A percentile compares a stretch with the other conserved stretches of the same genome.
Conservation (phyloP, 2,888 invertebrate species). For the Mythimna albipuncta region DNA sequence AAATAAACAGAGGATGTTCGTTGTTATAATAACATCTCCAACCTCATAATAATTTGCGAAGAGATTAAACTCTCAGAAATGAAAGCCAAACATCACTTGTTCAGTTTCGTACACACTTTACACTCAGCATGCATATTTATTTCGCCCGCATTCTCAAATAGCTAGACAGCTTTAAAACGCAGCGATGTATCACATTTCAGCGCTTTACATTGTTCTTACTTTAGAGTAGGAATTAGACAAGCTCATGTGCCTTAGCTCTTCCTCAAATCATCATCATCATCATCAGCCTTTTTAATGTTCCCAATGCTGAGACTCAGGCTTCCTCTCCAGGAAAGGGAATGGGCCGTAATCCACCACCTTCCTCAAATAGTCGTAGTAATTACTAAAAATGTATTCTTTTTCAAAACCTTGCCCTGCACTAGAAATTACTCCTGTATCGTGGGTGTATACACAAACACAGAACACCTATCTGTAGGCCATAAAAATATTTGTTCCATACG, state of each 20-base stretch:
- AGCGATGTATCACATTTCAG: constrained; percentile 62
- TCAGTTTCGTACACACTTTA: constrained; percentile 12
- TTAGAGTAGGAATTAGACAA: constrained; percentile 33
- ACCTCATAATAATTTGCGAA: constrained; percentile 24
- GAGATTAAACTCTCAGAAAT: constrained; percentile 29
- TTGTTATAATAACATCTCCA: background rate
- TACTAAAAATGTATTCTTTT: too few relatives aligned
- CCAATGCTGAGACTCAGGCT: too few relatives aligned
- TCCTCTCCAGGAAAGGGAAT: too few relatives aligned
- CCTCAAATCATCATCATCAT: too few relatives aligned
- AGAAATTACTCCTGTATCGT: too few relatives aligned
- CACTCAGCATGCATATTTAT: constrained; percentile 43
- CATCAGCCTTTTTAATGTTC: too few relatives aligned
- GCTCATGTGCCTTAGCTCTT: background rate
- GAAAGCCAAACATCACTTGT: constrained; percentile 42
- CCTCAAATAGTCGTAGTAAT: too few relatives aligned
- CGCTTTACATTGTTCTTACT: constrained; percentile 35
- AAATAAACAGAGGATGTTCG: background rate
- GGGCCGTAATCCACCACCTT: too few relatives aligned
- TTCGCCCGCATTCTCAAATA: constrained; percentile 53
- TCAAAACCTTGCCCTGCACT: too few relatives aligned
- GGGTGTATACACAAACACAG: too few relatives aligned
- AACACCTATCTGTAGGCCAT: too few relatives aligned
- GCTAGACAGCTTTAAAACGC: constrained; percentile 54
- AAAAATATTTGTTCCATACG: too few relatives aligned